Conservation (phyloP, 2,113 vertebrate genomes). For the Seriola aureovittata region DNA sequence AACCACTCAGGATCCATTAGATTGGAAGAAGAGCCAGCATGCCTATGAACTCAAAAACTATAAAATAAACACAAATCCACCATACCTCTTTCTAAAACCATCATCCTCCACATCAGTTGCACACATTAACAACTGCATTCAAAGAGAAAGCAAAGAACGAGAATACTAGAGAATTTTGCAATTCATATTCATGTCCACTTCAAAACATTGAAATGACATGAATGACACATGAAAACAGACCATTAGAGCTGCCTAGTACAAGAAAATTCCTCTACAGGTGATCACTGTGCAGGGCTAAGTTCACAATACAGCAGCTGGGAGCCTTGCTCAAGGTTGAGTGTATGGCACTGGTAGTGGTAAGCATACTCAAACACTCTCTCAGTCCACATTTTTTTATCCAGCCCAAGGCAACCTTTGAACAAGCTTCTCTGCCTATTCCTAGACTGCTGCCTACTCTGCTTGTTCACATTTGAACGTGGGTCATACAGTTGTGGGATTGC, state of each 20-base stretch:
- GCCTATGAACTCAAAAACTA: not conserved
- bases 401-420: constrained; percentile 10
- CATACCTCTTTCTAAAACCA: not conserved
- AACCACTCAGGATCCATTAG: not conserved
- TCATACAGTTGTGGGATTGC: constrained; percentile 1
- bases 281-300: not conserved
- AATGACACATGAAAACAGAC: not conserved
- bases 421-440: constrained; percentile 18
- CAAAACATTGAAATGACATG: too few species aligned
- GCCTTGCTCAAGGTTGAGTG: constrained; percentile 1
- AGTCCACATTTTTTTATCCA: constrained; percentile 9
- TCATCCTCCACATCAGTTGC: not conserved
- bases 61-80: not conserved
- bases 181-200: not conserved
- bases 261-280: not conserved
- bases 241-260: not conserved
- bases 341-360: not conserved
- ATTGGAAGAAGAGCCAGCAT: not conserved
- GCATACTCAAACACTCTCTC: not conserved
- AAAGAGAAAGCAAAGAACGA: not conserved
- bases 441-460: constrained; percentile 1
- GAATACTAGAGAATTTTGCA: not conserved
- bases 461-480: constrained; percentile 22
- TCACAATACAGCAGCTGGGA: constrained; percentile 2
- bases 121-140: not conserved